These are phyloP conservation scores for Campoplex capitator DNA, from an alignment of 2,888 invertebrate species.

Conservation along the genomic window DNA sequence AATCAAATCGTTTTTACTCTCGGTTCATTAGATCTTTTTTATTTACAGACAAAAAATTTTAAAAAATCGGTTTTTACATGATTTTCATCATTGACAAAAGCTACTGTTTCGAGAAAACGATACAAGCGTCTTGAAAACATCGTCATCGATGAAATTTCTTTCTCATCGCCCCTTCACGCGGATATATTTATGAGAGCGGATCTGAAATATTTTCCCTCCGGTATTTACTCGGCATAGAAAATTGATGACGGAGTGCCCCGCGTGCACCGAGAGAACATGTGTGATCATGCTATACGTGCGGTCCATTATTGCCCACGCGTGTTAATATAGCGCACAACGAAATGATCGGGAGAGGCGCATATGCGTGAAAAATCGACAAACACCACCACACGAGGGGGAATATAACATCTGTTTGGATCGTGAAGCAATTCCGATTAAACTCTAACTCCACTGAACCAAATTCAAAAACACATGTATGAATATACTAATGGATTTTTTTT, in stretches of 20 bases:
- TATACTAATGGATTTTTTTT: slow-evolving; percentile 35
- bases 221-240: slow-evolving; percentile 9
- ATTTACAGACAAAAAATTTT: background rate
- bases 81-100: too few species aligned
- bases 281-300: slow-evolving; percentile 36
- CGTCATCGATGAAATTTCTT: background rate
- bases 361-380: slow-evolving; percentile 79
- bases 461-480: slow-evolving; percentile 41
- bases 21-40: background rate
- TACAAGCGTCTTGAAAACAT: background rate
- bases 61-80: too few species aligned
- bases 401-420: slow-evolving; percentile 77
- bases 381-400: slow-evolving; percentile 59
- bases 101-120: background rate
- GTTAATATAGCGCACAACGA: slow-evolving; percentile 37
- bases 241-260: slow-evolving; percentile 53
- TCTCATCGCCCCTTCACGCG: background rate
- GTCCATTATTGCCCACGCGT: slow-evolving; percentile 57
- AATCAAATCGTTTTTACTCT: background rate
- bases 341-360: slow-evolving; percentile 66
- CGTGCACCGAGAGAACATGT: slow-evolving; percentile 36
- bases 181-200: background rate
- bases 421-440: slow-evolving; percentile 70
- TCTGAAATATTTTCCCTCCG: slow-evolving; percentile 12
- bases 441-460: slow-evolving; percentile 57